Percentiles rank a stretch among this genome's conserved stretches.
Conservation (phyloP, 2,797 vertebrate genomes). For the Leptodactylus fallax region DNA sequence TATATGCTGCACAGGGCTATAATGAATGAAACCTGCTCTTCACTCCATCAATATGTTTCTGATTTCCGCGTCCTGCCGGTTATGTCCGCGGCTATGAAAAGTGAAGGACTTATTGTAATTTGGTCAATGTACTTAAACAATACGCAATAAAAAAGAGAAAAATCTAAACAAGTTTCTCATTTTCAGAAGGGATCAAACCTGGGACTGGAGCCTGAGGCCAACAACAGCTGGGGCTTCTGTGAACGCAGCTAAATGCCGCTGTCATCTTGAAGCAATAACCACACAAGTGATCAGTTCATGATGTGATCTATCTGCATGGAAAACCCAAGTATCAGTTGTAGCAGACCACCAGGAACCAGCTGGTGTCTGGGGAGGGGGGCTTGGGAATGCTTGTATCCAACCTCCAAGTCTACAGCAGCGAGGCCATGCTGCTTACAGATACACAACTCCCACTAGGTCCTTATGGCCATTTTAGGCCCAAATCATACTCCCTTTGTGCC, state of each 20-base stretch:
- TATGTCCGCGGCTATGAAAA: neutral
- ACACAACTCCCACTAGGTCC: neutral
- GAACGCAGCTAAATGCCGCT: constrained; percentile 59
- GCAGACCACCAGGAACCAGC: constrained; percentile 59
- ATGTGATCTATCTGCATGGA: constrained; percentile 60
- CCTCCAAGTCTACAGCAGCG: constrained; percentile 22
- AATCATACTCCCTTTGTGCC: neutral
- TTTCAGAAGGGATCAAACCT: constrained; percentile 47
- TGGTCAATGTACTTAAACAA: constrained; percentile 9
- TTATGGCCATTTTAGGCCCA: neutral
- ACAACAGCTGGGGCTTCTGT: constrained; percentile 59
- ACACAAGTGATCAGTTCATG: constrained; percentile 57
- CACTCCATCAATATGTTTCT: constrained; percentile 1
- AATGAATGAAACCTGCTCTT: constrained; percentile 5
- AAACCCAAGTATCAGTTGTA: constrained; percentile 40
- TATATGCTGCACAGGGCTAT: neutral
- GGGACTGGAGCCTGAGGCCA: constrained; percentile 43
- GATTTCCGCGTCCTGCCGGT: neutral
- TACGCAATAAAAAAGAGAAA: neutral
- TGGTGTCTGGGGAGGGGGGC: constrained; percentile 41
- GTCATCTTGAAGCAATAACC: constrained; percentile 64
- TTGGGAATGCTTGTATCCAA: neutral
- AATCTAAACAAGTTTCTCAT: constrained; percentile 32
- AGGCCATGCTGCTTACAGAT: neutral
- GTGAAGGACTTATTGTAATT: constrained; percentile 7